Percentiles rank a stretch among this genome's conserved stretches.
Conservation (phyloP, 2,797 vertebrate genomes). For the Ceryle rudis region DNA sequence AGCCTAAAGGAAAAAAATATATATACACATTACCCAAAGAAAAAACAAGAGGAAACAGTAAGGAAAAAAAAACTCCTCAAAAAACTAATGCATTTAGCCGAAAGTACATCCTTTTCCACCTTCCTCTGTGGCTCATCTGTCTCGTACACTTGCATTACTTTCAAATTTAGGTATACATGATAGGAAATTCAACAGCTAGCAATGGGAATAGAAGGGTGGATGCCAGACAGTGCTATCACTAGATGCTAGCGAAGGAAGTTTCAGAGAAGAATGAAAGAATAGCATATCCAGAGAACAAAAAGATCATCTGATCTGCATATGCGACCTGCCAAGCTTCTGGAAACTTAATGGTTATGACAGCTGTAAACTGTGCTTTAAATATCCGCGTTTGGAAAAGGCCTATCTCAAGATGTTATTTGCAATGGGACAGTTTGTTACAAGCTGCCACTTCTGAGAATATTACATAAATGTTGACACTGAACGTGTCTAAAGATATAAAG, state of each 20-base stretch:
- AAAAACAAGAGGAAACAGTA: slow-evolving; percentile 36
- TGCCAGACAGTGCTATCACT: background rate
- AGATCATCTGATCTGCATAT: background rate
- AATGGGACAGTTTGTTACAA: background rate
- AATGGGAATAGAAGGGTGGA: background rate
- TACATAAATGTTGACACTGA: background rate
- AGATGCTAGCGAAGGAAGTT: background rate
- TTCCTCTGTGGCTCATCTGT: background rate
- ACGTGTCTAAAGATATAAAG: background rate
- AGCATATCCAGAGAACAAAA: background rate
- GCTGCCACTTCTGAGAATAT: background rate
- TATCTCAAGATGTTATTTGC: background rate
- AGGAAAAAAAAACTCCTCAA: background rate
- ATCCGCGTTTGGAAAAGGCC: background rate
- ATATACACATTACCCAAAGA: slow-evolving; percentile 68
- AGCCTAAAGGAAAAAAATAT: slow-evolving; percentile 82
- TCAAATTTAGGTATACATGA: background rate
- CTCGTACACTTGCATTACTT: background rate
- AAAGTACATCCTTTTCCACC: background rate
- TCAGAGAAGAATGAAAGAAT: background rate
- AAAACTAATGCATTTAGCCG: background rate
- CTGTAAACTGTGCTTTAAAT: background rate
- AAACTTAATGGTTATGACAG: background rate
- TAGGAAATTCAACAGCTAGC: background rate
- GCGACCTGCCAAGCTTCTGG: background rate